Evolutionary conservation across 2,888 invertebrate genomes (phyloP), one percentile per base, ranked within the genome.

Genomic region (Tuberolachnus salignus): DNA sequence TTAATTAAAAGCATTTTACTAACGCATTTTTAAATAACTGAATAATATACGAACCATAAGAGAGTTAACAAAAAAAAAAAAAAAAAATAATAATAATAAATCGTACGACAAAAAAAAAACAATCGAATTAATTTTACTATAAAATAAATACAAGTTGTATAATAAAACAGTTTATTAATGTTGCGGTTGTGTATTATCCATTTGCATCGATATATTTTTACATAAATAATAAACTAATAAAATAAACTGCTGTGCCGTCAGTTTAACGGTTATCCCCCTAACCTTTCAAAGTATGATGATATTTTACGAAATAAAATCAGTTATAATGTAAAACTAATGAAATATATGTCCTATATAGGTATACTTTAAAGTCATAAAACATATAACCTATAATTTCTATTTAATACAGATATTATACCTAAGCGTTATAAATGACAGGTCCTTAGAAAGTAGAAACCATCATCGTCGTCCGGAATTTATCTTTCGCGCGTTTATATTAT

Each of bases 191-290:
- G 3, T 59, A 26, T 26, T 59, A 42, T 42, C 53, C 21, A 55
- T 55, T 70, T 42, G 44, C 55, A 46, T 70, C 16, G 23, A 71
- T 57, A 46, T 57, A 46, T 13, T 71, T 55, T 23, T 57, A 57
- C 57, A 46, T 57, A 71, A 57, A 71, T 57, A 57, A 71, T n/a
- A 44, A 69, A 71, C 57, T 21, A 71, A 57, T 57, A 44, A 57
- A 71, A 57, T 57, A 69, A 69, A 53, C 53, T 13, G 34, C n/a
- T 13, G 34, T 13, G 67, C n/a, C 26, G 49, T n/a, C 51, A 10
- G n/a, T 67, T 67, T 49, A 26, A 67, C 66, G 21, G 49, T 46
- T 26, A 66, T 16, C 49, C 67, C 23, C 26, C 34, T 34, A 51
- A 4, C 34, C 26, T 42, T 19, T 69, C 21, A 19, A n/a, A 69